Conservation (phyloP, 2,888 invertebrate species). For the Mythimna ferrago region DNA sequence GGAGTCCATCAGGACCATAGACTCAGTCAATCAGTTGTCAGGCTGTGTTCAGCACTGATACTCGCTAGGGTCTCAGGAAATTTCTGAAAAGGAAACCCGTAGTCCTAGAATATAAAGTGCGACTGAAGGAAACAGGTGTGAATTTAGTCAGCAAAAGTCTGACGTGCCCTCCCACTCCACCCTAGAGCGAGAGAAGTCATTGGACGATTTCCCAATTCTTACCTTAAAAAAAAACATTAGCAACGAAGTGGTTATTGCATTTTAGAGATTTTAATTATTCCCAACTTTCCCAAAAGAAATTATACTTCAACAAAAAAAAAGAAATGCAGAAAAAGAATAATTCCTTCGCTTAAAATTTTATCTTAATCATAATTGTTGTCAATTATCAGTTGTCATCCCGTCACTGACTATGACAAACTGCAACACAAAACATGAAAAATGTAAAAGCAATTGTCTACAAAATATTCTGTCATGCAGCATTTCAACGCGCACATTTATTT, state of each 20-base stretch:
- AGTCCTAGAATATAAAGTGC: too few relatives aligned
- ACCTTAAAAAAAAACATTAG: too few relatives aligned
- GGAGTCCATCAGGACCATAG: too few relatives aligned
- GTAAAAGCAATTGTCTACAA: conserved; percentile 47
- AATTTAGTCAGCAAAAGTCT: too few relatives aligned
- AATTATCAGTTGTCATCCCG: conserved; percentile 23
- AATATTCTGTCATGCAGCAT: conserved; percentile 48
- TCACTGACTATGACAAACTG: conserved; percentile 29
- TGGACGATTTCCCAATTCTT: too few relatives aligned
- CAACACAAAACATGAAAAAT: conserved; percentile 38
- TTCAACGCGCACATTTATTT: conserved; percentile 48
- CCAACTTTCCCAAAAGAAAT: neutral
- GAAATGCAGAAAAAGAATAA: neutral
- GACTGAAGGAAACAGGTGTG: too few relatives aligned
- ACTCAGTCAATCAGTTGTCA: too few relatives aligned
- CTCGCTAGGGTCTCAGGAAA: too few relatives aligned
- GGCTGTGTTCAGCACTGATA: too few relatives aligned
- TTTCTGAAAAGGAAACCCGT: too few relatives aligned
- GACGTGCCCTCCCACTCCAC: too few relatives aligned
- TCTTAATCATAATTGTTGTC: conserved; percentile 1
- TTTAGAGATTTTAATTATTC: neutral
- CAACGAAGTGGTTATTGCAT: neutral
- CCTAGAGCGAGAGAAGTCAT: too few relatives aligned
- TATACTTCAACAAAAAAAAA: neutral
- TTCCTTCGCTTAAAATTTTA: conserved; percentile 2